phyloP scores from a whole-genome alignment of 2,113 vertebrate species.

The Aythya baeri region DNA sequence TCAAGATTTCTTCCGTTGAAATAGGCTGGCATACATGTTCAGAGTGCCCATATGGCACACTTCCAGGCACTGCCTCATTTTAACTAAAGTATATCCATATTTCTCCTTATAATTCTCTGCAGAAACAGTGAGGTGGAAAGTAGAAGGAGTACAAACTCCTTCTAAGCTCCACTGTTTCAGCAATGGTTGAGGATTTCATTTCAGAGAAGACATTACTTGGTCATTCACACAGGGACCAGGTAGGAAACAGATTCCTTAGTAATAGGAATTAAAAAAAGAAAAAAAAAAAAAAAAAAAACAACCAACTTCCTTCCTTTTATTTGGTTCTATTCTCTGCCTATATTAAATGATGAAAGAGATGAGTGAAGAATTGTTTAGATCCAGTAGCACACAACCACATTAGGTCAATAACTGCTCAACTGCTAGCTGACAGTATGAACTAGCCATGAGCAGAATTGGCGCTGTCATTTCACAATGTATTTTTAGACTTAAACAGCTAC shows the following conservation, averaged over 20 bases:
- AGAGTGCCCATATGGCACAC: background rate
- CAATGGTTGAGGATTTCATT: background rate
- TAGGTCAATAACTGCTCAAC: background rate
- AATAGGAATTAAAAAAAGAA: background rate
- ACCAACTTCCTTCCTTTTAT: background rate
- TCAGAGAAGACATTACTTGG: background rate
- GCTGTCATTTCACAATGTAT: background rate
- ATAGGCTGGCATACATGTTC: background rate
- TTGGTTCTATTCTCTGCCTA: background rate
- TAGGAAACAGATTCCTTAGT: background rate
- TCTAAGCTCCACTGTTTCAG: background rate
- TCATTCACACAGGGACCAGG: background rate
- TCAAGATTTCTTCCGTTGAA: background rate
- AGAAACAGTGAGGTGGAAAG: background rate
- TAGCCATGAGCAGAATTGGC: background rate
- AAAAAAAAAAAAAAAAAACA: background rate
- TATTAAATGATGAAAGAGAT: slow-evolving; percentile 2
- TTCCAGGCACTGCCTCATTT: background rate
- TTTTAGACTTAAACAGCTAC: background rate
- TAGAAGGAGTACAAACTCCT: background rate
- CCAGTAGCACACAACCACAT: background rate
- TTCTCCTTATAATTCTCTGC: background rate
- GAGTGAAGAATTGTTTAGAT: slow-evolving; percentile 22
- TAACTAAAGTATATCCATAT: background rate
- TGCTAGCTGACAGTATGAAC: background rate